Percentiles rank a stretch among this genome's conserved stretches.
Conservation (phyloP, 1,140 invertebrate genomes). For the Anagrus nilaparvatae region DNA sequence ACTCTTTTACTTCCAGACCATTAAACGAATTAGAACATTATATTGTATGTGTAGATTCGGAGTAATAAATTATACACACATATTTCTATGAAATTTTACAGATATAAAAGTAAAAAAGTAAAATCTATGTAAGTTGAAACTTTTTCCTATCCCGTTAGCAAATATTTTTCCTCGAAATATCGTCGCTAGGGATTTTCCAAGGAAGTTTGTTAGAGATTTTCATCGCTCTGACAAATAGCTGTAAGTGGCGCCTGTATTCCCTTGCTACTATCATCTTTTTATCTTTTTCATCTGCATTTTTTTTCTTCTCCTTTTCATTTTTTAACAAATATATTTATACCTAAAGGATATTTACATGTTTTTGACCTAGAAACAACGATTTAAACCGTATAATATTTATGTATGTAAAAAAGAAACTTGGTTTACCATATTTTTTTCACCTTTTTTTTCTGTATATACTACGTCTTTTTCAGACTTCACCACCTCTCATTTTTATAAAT, state of each 20-base stretch:
- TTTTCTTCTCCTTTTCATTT: neutral
- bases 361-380: too few relatives aligned
- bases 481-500: too few relatives aligned
- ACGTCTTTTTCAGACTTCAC: too few relatives aligned
- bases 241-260: conserved; percentile 2
- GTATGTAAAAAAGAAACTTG: too few relatives aligned
- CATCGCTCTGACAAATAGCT: conserved; percentile 13
- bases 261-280: neutral
- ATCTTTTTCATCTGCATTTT: neutral
- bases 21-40: conserved; percentile 6
- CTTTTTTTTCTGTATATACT: too few relatives aligned
- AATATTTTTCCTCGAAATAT: conserved; percentile 13
- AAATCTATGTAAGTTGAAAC: conserved; percentile 1
- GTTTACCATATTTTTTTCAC: too few relatives aligned
- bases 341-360: too few relatives aligned
- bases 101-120: neutral
- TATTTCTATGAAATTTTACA: neutral
- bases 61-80: neutral
- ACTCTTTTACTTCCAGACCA: conserved; percentile 13
- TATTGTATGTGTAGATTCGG: neutral
- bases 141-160: conserved; percentile 8
- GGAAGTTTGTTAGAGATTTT: conserved; percentile 6
- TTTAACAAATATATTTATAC: too few relatives aligned
- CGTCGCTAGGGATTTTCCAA: conserved; percentile 2
- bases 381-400: too few relatives aligned